Base-by-base conservation (phyloP, 1,140 invertebrate species). In the Pararge aegeria region DNA sequence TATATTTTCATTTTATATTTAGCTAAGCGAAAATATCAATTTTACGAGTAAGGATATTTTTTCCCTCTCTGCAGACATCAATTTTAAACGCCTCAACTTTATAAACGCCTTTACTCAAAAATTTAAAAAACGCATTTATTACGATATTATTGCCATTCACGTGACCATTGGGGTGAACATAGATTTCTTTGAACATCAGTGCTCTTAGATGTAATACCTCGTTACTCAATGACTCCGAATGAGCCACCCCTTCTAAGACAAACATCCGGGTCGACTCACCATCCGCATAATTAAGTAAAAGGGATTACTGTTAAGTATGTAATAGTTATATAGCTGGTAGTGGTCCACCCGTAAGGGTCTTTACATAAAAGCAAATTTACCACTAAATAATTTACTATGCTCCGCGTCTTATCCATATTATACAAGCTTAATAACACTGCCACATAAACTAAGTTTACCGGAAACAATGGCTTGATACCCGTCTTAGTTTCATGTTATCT, bases 251-350 rank as follows among this genome's bases (percentile, higher is more conserved):
- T 73, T 76, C 53, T 51, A 40, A 54, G 58, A 55, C 53, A 54
- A 61, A 64, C 61, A 65, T 61, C 65, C 61, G 61, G 70, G 59
- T 58, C 74, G 69, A 63, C 67, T 71, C 59, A 61, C 73, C 73
- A 75, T 76, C 67, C 80, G 80, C 78, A 86, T 86, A 86, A 86
- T 86, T 83, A 86, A 86, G 68, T 80, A 85, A 81, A 68, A 75
- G 80, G 80, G 80, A 7, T 81, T 80, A 83, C 72, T 77, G 83
- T 80, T 83, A 83, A 83, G 80, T 82, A 83, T 83, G 83, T 83
- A 82, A 77, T 66, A 80, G 78, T 69, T 80, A 82, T 78, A 77
- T 68, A 70, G 64, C 50, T 57, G 12, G 70, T 48, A 68, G n/a
- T n/a, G n/a, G 69, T 53, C 71, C 61, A 64, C 56, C 68, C 70